Percentiles rank a stretch among this genome's conserved stretches.
phyloP scores from a whole-genome alignment of 1,140 invertebrate genomes.

The Akabosia matsudoensis region DNA sequence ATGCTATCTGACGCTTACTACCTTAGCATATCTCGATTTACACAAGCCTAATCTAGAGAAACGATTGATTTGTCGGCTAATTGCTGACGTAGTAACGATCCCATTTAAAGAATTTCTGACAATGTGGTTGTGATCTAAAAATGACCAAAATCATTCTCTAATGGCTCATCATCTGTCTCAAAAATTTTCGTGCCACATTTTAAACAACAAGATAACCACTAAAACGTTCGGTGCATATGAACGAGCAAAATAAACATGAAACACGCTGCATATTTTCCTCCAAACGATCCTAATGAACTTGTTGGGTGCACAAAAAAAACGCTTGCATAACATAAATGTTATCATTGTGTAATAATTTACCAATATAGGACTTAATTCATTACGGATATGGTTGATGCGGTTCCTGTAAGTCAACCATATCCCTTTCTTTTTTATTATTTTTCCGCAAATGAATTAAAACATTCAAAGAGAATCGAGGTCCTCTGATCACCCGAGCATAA shows the following conservation, averaged over 20 bases:
- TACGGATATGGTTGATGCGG: neutral
- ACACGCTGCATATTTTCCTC: too few species aligned
- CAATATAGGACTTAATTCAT: neutral
- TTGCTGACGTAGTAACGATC: neutral
- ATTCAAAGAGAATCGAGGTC: neutral
- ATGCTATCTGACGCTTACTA: too few species aligned
- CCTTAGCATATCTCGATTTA: too few species aligned
- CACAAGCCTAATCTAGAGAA: too few species aligned
- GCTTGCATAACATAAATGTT: neutral
- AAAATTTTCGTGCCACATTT: too few species aligned
- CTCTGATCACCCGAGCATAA: neutral
- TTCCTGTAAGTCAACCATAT: neutral
- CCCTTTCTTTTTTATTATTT: neutral
- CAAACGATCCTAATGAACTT: neutral
- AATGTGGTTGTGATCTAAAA: neutral
- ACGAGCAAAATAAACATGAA: neutral
- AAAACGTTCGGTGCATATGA: neutral
- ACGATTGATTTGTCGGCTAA: neutral
- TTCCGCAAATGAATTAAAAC: slow-evolving; percentile 1
- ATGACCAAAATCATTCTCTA: neutral
- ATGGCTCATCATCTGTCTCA: neutral
- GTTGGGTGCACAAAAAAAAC: neutral
- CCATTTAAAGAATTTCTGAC: neutral
- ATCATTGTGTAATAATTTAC: neutral
- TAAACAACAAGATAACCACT: neutral